A percentile compares a stretch with the other conserved stretches of the same genome.
Evolutionary conservation across 2,888 invertebrate species (phyloP).

Genomic region (Eutolmus rufibarbis): DNA sequence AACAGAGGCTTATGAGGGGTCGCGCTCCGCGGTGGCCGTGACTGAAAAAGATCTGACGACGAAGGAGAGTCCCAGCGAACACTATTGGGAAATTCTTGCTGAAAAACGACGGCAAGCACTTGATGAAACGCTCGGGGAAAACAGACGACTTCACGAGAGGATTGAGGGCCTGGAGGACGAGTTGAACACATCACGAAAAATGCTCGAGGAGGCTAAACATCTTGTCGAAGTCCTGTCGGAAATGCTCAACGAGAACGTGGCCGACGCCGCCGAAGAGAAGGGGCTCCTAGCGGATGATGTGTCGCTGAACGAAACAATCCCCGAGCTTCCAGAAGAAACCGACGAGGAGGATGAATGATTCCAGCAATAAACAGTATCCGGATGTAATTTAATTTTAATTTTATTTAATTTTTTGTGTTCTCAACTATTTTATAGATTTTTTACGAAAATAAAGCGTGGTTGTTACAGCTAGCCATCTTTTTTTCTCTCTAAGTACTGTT

Average conservation of each 20-base stretch:
- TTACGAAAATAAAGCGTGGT: not conserved
- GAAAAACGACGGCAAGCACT: slow-evolving; percentile 76
- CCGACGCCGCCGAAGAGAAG: slow-evolving; percentile 57
- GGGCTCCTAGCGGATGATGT: not conserved
- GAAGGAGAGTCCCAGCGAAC: slow-evolving; percentile 72
- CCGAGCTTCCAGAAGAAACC: not conserved
- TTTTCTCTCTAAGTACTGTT: not conserved
- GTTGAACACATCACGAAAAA: slow-evolving; percentile 73
- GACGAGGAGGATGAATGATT: not conserved
- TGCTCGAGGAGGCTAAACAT: slow-evolving; percentile 77
- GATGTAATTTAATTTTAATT: not conserved
- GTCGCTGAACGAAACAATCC: not conserved
- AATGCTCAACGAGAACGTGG: slow-evolving; percentile 69
- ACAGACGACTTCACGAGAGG: slow-evolving; percentile 67
- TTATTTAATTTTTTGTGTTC: slow-evolving; percentile 7
- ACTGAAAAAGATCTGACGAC: slow-evolving; percentile 75
- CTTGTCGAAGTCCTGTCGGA: slow-evolving; percentile 80
- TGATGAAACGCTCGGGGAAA: slow-evolving; percentile 76
- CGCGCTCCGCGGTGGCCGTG: slow-evolving; percentile 59
- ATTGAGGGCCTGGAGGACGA: slow-evolving; percentile 65
- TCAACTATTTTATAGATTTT: not conserved
- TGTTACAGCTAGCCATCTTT: not conserved
- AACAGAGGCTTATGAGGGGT: slow-evolving; percentile 56
- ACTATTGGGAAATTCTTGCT: slow-evolving; percentile 79
- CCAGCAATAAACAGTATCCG: not conserved